phyloP scores from a whole-genome alignment of 2,797 vertebrate genomes.

The Threskiornis aethiopicus region DNA sequence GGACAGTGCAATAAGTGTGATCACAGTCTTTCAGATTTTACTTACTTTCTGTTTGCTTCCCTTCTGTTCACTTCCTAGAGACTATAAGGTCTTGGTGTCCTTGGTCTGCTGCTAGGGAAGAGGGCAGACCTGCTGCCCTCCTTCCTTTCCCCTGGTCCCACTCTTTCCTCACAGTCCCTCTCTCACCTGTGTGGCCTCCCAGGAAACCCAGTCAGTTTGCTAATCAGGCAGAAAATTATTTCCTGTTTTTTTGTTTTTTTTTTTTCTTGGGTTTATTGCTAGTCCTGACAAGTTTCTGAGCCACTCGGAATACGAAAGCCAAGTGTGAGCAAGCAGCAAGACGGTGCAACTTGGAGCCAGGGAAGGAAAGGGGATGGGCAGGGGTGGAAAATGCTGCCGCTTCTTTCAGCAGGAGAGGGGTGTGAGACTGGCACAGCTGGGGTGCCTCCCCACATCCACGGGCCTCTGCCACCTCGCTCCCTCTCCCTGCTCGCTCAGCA shows the following conservation, averaged over 20 bases:
- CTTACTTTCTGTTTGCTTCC: neutral
- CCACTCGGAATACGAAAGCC: neutral
- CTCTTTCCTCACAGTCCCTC: neutral
- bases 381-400: neutral
- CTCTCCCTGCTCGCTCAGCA: neutral
- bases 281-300: neutral
- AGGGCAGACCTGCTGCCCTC: neutral
- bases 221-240: neutral
- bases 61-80: neutral
- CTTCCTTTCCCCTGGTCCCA: neutral
- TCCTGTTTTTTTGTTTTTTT: neutral
- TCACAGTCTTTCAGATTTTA: neutral
- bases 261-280: neutral
- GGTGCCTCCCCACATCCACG: neutral
- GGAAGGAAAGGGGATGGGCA: neutral
- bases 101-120: neutral
- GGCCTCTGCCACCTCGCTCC: rapidly evolving
- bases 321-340: neutral
- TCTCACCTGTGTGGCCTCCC: neutral
- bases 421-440: neutral
- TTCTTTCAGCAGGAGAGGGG: neutral
- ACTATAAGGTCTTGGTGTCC: neutral
- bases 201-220: neutral
- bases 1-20: neutral
- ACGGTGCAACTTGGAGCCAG: rapidly evolving